Base-by-base conservation (phyloP, 1,140 invertebrate genomes). In the Anagrus nilaparvatae region DNA sequence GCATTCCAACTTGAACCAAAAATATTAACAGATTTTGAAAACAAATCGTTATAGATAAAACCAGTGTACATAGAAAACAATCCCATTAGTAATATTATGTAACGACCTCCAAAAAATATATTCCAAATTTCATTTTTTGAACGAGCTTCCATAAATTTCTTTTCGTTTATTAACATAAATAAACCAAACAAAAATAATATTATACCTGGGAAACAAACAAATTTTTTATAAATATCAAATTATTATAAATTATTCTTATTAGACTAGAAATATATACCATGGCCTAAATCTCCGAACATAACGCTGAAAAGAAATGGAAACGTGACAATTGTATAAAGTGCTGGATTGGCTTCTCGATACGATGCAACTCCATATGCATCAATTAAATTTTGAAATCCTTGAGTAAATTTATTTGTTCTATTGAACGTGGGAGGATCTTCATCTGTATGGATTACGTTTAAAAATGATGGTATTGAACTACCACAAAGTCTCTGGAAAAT, bases 291-390 rank as follows among this genome's bases (percentile, higher is more conserved):
- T 32, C 95, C 95, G 67, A 98, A 99, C 95, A 98, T 98, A 51
- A 97, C 80, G 40, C 87, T 89, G 69, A 99, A 99, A 29, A 99
- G 65, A 71, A 99, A 98, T 18, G 95, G 95, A 69, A 98, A 99
- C 0, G 92, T 95, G 40, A 98, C 92, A 54, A 92, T 92, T 1
- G 92, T 92, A 63, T 89, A 97, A 1, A 90, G 74, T 36, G 88
- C 87, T 79, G 92, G 93, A 75, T 97, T 97, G 39, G 91, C 84
- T 71, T 99, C 96, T 41, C 90, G 74, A 62, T 98, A 98, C 7
- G 80, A 82, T 16, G 82, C 81, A 24, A 98, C 81, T 44, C 95
- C 96, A 59, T 98, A 98, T 0, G 94, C 78, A 68, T 98, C 92
- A 47, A 99, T 92, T 43, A 99, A 76, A 57, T 78, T 84, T 69